Percentiles rank a stretch among this genome's conserved stretches.
Conservation (phyloP, 2,113 vertebrate genomes). For the Scomber colias region DNA sequence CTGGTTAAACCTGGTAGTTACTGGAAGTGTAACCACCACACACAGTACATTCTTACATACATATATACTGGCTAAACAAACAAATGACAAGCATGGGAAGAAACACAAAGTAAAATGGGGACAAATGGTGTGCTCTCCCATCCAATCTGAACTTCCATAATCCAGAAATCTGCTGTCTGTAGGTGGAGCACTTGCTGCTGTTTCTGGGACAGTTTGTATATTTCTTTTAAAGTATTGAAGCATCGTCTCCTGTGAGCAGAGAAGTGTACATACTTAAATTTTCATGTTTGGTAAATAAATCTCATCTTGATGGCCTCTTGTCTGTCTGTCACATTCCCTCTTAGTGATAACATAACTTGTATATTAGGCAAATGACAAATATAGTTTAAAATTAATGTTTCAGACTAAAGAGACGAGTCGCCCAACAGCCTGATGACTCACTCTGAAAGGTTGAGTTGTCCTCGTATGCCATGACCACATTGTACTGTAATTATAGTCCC, state of each 20-base stretch:
- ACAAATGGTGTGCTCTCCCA: too few relatives aligned
- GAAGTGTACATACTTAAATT: neutral
- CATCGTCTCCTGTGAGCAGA: neutral
- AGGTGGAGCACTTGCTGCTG: neutral
- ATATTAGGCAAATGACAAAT: neutral
- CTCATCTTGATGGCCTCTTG: neutral
- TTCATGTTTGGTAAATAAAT: neutral
- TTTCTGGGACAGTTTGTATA: neutral
- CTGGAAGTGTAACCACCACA: too few relatives aligned
- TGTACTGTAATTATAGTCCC: slow-evolving; percentile 1
- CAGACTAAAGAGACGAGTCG: neutral
- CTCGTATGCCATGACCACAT: slow-evolving; percentile 1
- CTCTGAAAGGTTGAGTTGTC: slow-evolving; percentile 2
- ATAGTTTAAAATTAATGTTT: neutral
- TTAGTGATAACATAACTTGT: neutral
- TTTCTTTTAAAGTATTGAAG: neutral
- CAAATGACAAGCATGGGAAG: too few relatives aligned
- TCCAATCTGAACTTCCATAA: neutral
- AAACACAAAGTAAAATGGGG: too few relatives aligned
- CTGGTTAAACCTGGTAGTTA: too few relatives aligned
- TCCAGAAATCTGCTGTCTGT: slow-evolving; percentile 1
- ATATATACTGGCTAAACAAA: too few relatives aligned
- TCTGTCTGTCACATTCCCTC: neutral
- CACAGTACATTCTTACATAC: too few relatives aligned
- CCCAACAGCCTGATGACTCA: slow-evolving; percentile 6